Percentiles rank a stretch among this genome's conserved stretches.
Conservation (phyloP, 92 coral and sea anemone genomes). For the Epizoanthus fatuus region DNA sequence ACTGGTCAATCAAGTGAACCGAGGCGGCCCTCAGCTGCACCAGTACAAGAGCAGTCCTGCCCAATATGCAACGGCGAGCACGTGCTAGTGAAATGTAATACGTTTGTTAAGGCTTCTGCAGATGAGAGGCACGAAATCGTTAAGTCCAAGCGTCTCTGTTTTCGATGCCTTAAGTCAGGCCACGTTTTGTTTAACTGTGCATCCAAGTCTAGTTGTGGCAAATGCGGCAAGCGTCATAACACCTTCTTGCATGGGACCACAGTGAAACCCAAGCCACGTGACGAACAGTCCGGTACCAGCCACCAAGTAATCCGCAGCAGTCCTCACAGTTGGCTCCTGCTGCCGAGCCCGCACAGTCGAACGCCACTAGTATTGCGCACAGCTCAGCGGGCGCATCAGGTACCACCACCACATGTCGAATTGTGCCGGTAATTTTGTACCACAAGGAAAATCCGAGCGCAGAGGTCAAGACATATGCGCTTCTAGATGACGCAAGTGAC, state of each 20-base stretch:
- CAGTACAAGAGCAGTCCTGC: slow-evolving; percentile 24
- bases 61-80: slow-evolving; percentile 65
- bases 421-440: slow-evolving; percentile 56
- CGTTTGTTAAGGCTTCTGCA: slow-evolving; percentile 27
- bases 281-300: no score
- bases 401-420: neutral
- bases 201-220: slow-evolving; percentile 39
- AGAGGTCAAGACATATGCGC: slow-evolving; percentile 59
- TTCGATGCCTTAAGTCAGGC: slow-evolving; percentile 57
- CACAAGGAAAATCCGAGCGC: slow-evolving; percentile 63
- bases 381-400: no score
- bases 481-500: slow-evolving; percentile 73
- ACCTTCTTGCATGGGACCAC: slow-evolving; percentile 61
- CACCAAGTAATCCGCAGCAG: no score
- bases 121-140: slow-evolving; percentile 55
- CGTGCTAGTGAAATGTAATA: slow-evolving; percentile 51
- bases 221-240: slow-evolving; percentile 71
- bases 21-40: neutral
- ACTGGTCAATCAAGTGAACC: neutral
- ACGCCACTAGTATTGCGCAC: no score
- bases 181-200: slow-evolving; percentile 57
- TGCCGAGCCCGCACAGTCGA: no score
- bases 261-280: slow-evolving; percentile 24
- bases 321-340: no score
- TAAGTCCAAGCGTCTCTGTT: slow-evolving; percentile 59